These are phyloP conservation scores for Lithobates sylvaticus DNA, from an alignment of 2,797 vertebrate species.

Conservation along the genomic window DNA sequence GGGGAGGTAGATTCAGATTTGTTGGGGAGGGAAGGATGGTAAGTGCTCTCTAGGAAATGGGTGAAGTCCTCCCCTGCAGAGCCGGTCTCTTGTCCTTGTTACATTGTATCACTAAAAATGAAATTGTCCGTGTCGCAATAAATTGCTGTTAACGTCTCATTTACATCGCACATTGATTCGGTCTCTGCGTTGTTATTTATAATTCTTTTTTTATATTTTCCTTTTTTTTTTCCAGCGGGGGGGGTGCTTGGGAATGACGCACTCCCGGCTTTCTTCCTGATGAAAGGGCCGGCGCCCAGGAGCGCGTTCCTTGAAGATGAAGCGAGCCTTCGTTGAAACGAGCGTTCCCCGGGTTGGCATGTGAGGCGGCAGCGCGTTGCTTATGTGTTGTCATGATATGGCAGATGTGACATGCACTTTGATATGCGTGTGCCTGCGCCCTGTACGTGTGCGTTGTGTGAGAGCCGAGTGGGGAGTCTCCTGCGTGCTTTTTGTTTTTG, in stretches of 20 bases:
- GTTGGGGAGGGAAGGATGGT: too few relatives aligned
- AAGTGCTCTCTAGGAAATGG: too few relatives aligned
- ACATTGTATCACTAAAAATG: too few relatives aligned
- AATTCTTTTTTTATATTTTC: too few relatives aligned
- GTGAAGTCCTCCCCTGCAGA: too few relatives aligned
- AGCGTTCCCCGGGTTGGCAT: neutral
- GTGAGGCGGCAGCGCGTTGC: too few relatives aligned
- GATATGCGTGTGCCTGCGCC: conserved; percentile 1
- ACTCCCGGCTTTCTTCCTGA: neutral
- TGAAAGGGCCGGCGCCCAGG: neutral
- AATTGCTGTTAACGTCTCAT: too few relatives aligned
- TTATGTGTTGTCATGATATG: neutral
- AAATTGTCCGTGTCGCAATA: too few relatives aligned
- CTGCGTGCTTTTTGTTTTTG: neutral
- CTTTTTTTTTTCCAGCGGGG: neutral
- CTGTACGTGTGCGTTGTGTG: neutral
- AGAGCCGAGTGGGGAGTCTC: neutral
- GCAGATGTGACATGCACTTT: conserved; percentile 4
- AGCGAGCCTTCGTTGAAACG: neutral
- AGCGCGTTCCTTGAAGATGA: neutral
- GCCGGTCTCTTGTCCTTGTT: too few relatives aligned
- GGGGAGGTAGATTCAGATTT: too few relatives aligned
- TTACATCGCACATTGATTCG: too few relatives aligned
- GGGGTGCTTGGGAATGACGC: neutral
- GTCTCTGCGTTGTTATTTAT: neutral